Base-by-base conservation (phyloP, 2,888 invertebrate genomes). In the Strigamia transsilvanica region DNA sequence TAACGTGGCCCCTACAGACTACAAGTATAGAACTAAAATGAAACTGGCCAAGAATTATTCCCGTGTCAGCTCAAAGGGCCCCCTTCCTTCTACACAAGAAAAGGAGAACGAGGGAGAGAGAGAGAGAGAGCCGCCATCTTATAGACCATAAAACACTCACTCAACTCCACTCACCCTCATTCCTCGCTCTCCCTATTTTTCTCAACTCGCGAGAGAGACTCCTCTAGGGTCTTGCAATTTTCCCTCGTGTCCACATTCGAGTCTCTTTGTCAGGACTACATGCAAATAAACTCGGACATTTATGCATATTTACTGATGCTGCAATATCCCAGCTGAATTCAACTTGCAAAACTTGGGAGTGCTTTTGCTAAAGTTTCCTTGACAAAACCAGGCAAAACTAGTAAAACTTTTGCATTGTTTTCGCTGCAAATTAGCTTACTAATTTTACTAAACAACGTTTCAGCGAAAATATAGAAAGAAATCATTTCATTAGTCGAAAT, bases 21-120 rank as follows among this genome's bases (percentile, higher is more conserved):
- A 51, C 51, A 13, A 51, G 51, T 5, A 10, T 18, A 51, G 18
- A 18, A 51, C 6, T 23, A 66, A 66, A 66, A 66, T 66, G 61
- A 66, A 66, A 66, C 61, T 66, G 61, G 61, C 21, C 61, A 66
- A 66, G 61, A 66, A 66, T 66, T 66, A 66, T 66, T 66, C 61
- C 23, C 61, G 61, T 66, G 61, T 66, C 61, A 66, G 61, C 61
- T 66, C 23, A 66, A 66, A 66, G 18, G 9, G 18, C 61, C 61
- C 61, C 61, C 61, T 12, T 66, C 12, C 61, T 12, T 66, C 12
- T 18, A 23, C 23, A 9, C 46, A 15, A n/a, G 15, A n/a, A 46
- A 27, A 66, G 61, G 18, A 66, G 61, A 66, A 66, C 23, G 51
- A 51, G 51, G 51, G 51, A 38, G n/a, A 41, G 41, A 41, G 41